Base-by-base conservation (phyloP, 2,888 invertebrate species). In the Chironomus tentans region DNA sequence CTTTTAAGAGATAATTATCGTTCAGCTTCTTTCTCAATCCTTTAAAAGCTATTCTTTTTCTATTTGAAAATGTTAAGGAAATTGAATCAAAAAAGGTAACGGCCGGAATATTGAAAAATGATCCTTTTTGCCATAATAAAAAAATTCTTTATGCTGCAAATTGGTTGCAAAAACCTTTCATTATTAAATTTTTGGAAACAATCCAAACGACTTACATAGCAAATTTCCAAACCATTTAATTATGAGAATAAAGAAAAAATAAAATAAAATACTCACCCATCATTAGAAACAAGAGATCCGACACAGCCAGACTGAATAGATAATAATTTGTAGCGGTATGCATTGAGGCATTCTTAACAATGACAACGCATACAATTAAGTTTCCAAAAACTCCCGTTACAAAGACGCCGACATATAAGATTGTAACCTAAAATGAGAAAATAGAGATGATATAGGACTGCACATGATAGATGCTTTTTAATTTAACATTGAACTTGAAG, bases 311-410 rank as follows among this genome's bases (percentile, higher is more conserved):
- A 81, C 92, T 95, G 85, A 95, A 93, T 70, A 96, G 86, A 82
- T 96, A 97, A 82, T 93, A 96, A 82, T 97, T 96, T 0, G 96
- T 97, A 0, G 95, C 92, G 0, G 94, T 94, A 80, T 94, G 94
- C 91, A 97, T 91, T 6, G 91, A 88, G 0, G 89, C 87, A 81
- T 95, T 93, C 47, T 88, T 87, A 7, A 91, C 87, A 74, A 96
- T 95, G 13, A 96, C 95, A 62, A 92, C 87, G 81, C 95, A 95
- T 6, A 95, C 95, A 3, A 90, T 88, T 28, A 92, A 84, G 81
- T 96, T 96, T 3, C 96, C 96, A 69, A 92, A 85, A 48, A 95
- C 87, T 0, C 95, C 95, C 0, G 93, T 92, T 69, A 94, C 83
- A 82, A 95, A 94, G 77, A 95, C 92, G 76, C 89, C 83, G 77